Evolutionary conservation across 2,797 vertebrate genomes (phyloP).

Genomic region (Cottoperca gobio): DNA sequence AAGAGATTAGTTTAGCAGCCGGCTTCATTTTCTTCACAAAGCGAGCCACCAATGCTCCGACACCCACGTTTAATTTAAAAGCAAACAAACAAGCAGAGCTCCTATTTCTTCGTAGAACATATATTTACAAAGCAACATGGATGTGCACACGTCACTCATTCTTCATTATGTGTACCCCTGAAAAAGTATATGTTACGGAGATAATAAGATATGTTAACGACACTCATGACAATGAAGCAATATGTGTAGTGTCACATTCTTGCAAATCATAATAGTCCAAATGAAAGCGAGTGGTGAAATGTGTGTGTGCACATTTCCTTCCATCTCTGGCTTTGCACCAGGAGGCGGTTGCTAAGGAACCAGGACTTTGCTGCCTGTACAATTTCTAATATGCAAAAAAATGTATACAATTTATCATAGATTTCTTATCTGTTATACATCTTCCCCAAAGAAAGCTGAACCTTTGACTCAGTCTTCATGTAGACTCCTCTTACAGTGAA

Average conservation of each 20-base stretch:
- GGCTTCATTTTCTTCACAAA: constrained; percentile 57
- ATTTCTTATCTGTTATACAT: constrained; percentile 19
- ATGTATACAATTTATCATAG: not conserved
- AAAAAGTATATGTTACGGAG: not conserved
- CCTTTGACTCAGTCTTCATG: not conserved
- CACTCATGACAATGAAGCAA: constrained; percentile 2
- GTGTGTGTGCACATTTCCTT: constrained; percentile 58
- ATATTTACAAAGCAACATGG: constrained; percentile 7
- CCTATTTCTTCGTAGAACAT: constrained; percentile 17
- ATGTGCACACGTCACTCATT: not conserved
- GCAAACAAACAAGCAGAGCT: constrained; percentile 46
- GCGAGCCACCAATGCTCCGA: constrained; percentile 23
- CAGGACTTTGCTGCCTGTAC: constrained; percentile 46
- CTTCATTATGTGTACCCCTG: not conserved
- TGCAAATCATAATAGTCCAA: constrained; percentile 23
- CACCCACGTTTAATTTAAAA: constrained; percentile 57
- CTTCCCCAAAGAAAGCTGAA: constrained; percentile 18
- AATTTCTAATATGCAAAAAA: constrained; percentile 29
- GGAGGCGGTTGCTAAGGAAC: constrained; percentile 86
- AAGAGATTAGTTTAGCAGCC: constrained; percentile 54
- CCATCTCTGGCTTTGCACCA: constrained; percentile 74
- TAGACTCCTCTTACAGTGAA: constrained; percentile 15
- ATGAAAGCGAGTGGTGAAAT: constrained; percentile 42
- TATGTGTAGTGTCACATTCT: constrained; percentile 6
- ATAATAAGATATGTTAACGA: no score